phyloP scores from a whole-genome alignment of 2,888 invertebrate species.

The Chrysotoxum bicinctum region DNA sequence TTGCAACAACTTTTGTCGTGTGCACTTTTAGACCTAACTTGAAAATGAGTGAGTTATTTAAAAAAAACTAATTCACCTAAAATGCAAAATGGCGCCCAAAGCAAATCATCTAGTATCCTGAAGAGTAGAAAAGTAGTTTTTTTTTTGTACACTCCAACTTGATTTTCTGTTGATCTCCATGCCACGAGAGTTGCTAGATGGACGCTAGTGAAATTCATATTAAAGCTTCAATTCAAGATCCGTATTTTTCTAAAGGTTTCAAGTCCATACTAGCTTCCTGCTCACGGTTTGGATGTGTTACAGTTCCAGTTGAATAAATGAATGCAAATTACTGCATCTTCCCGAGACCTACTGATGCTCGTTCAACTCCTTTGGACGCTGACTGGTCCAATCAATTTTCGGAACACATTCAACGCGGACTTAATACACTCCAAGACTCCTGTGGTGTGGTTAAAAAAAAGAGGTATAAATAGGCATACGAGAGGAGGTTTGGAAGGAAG shows the following conservation, averaged over 20 bases:
- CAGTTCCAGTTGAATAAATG: constrained; percentile 69
- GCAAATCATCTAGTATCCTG: too few relatives aligned
- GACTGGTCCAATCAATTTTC: constrained; percentile 73
- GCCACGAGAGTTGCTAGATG: not conserved
- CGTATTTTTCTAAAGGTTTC: constrained; percentile 15
- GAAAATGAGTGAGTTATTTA: too few relatives aligned
- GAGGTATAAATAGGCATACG: not conserved
- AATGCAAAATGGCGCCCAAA: too few relatives aligned
- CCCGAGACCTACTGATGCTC: constrained; percentile 57
- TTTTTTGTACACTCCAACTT: too few relatives aligned
- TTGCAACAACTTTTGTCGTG: too few relatives aligned
- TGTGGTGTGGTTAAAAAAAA: constrained; percentile 3
- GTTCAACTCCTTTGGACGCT: constrained; percentile 36
- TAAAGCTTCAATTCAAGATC: constrained; percentile 10
- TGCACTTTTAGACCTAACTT: too few relatives aligned
- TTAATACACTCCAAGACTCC: constrained; percentile 56
- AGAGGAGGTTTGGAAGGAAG: constrained; percentile 26
- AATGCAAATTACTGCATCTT: constrained; percentile 72
- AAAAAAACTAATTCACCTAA: too few relatives aligned
- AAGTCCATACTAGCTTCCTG: constrained; percentile 54
- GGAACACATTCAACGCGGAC: constrained; percentile 66
- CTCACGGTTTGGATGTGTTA: constrained; percentile 70
- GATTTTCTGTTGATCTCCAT: too few relatives aligned
- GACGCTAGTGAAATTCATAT: constrained; percentile 2
- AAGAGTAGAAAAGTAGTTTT: too few relatives aligned